phyloP scores from a whole-genome alignment of 2,797 vertebrate species.

The Micrastur ruficollis region DNA sequence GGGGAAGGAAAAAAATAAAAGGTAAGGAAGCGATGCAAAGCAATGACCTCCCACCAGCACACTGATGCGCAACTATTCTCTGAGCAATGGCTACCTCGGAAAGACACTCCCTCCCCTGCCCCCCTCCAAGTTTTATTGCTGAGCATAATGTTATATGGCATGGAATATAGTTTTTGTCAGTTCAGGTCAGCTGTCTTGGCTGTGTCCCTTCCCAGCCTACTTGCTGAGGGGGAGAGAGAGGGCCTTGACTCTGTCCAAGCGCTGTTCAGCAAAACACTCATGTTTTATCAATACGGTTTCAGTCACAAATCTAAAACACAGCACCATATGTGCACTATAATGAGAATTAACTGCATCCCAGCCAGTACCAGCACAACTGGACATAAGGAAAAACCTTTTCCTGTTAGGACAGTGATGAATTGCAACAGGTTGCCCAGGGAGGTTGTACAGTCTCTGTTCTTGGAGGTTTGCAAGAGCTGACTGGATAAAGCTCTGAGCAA shows the following conservation, averaged over 20 bases:
- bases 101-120: neutral
- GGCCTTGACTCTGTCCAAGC: neutral
- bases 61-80: neutral
- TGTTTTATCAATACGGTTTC: neutral
- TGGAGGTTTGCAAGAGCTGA: neutral
- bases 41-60: neutral
- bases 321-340: neutral
- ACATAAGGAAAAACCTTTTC: neutral
- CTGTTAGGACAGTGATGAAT: neutral
- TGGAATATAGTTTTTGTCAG: neutral
- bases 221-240: neutral
- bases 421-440: neutral
- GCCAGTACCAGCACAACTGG: neutral
- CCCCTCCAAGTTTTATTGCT: neutral
- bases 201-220: neutral
- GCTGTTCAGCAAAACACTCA: neutral
- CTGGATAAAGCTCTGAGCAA: neutral
- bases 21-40: neutral
- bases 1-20: neutral
- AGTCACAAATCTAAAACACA: neutral
- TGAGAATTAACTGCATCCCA: neutral
- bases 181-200: neutral
- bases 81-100: neutral
- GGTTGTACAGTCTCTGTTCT: neutral
- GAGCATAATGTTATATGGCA: neutral